Evolutionary conservation across 2,888 invertebrate genomes (phyloP).

Genomic region (Celastrina argiolus): DNA sequence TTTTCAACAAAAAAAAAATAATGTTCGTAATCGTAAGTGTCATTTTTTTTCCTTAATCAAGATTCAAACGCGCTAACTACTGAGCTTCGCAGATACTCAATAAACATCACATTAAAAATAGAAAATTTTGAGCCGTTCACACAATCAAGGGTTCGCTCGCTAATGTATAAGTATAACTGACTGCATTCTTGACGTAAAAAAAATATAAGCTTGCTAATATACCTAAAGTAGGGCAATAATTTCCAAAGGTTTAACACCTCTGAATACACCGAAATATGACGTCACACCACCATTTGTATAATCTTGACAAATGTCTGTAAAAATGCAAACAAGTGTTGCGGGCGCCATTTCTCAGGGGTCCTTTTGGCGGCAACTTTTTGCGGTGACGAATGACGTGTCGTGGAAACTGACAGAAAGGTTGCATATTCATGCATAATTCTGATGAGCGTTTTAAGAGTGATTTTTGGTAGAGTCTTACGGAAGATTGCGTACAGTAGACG

Average conservation of each 20-base stretch:
- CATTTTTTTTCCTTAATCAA: too few relatives aligned
- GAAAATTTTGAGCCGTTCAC: too few relatives aligned
- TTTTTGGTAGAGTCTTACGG: neutral
- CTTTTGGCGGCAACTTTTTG: conserved; percentile 27
- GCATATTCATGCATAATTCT: conserved; percentile 29
- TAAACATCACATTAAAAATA: too few relatives aligned
- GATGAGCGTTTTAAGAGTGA: neutral
- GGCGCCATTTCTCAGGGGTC: conserved; percentile 32
- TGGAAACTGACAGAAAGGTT: conserved; percentile 29
- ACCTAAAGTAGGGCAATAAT: neutral
- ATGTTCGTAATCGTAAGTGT: too few relatives aligned
- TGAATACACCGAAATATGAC: neutral
- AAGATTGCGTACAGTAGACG: neutral
- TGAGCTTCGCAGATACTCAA: too few relatives aligned
- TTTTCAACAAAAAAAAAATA: too few relatives aligned
- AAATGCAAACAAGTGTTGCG: conserved; percentile 31
- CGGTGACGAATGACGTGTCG: conserved; percentile 32
- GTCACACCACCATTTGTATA: neutral
- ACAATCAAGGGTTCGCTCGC: too few relatives aligned
- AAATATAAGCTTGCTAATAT: too few relatives aligned
- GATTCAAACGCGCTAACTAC: too few relatives aligned
- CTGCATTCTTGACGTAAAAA: too few relatives aligned
- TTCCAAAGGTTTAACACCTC: neutral
- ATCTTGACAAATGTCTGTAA: conserved; percentile 17
- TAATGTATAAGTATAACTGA: too few relatives aligned